A percentile compares a stretch with the other conserved stretches of the same genome.
phyloP scores from a whole-genome alignment of 1,140 invertebrate species.

The Zophobas morio region DNA sequence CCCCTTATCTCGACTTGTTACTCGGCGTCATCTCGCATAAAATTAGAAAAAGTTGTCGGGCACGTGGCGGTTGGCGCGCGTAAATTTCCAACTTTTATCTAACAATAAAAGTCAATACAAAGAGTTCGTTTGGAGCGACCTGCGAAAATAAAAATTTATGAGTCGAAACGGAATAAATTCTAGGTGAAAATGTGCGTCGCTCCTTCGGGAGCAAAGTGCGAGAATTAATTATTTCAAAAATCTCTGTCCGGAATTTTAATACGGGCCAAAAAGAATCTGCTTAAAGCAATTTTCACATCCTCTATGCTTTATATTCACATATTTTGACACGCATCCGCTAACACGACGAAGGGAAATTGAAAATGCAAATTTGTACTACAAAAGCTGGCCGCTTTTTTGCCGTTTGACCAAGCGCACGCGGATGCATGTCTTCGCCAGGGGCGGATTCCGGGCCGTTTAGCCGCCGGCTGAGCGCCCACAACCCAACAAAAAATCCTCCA shows the following conservation, averaged over 20 bases:
- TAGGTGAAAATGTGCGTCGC: background rate
- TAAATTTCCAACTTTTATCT: background rate
- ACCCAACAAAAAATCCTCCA: too few relatives aligned
- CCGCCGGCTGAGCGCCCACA: conserved; percentile 3
- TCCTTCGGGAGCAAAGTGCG: conserved; percentile 10
- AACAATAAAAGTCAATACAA: conserved; percentile 15
- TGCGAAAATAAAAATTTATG: conserved; percentile 27
- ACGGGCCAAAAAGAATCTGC: conserved; percentile 44
- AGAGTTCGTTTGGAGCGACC: background rate
- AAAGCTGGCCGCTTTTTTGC: conserved; percentile 39
- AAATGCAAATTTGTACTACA: conserved; percentile 49
- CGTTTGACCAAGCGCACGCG: conserved; percentile 28
- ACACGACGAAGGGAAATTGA: conserved; percentile 50
- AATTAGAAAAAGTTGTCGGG: background rate
- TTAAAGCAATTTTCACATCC: conserved; percentile 44
- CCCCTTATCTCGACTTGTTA: background rate
- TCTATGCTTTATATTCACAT: conserved; percentile 48
- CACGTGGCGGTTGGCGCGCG: background rate
- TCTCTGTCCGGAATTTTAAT: conserved; percentile 47
- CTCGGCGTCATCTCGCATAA: background rate
- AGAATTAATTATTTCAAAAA: conserved; percentile 50
- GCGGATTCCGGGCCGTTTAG: conserved; percentile 14
- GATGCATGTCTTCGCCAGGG: background rate
- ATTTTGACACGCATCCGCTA: conserved; percentile 47
- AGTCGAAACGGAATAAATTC: background rate